These are phyloP conservation scores for Dasysyrphus albostriatus DNA, from an alignment of 2,888 invertebrate genomes.

Conservation along the genomic window DNA sequence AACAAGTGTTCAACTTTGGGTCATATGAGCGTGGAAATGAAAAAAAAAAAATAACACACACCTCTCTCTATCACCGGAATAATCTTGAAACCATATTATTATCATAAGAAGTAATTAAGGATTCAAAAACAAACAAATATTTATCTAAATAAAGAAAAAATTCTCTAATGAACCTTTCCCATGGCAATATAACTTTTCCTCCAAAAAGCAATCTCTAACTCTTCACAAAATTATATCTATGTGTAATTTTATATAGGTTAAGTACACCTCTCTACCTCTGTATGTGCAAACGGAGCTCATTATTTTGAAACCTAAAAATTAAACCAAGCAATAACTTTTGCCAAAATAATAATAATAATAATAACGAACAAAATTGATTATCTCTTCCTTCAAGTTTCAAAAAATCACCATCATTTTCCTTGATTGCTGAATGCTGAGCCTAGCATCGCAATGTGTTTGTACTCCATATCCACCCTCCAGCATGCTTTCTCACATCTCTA, in stretches of 20 bases:
- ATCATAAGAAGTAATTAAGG: neutral
- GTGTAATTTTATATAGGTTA: neutral
- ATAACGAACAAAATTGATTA: slow-evolving; percentile 30
- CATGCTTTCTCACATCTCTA: neutral
- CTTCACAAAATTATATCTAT: neutral
- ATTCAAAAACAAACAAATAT: neutral
- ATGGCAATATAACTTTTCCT: slow-evolving; percentile 8
- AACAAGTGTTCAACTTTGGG: neutral
- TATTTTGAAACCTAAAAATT: slow-evolving; percentile 9
- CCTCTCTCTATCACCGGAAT: neutral
- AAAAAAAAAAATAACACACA: neutral
- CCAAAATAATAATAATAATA: slow-evolving; percentile 25
- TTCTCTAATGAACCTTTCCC: slow-evolving; percentile 22
- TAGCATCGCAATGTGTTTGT: neutral
- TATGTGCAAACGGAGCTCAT: slow-evolving; percentile 3
- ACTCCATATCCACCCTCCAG: neutral
- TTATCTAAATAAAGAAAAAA: neutral
- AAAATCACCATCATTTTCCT: slow-evolving; percentile 8
- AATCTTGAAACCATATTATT: neutral
- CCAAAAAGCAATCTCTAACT: neutral
- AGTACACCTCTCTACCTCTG: neutral
- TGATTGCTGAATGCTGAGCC: slow-evolving; percentile 17
- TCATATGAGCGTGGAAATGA: neutral
- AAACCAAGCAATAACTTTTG: slow-evolving; percentile 23
- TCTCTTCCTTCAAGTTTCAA: neutral